Base-by-base conservation (phyloP, 2,113 vertebrate genomes). In the Scomber colias region DNA sequence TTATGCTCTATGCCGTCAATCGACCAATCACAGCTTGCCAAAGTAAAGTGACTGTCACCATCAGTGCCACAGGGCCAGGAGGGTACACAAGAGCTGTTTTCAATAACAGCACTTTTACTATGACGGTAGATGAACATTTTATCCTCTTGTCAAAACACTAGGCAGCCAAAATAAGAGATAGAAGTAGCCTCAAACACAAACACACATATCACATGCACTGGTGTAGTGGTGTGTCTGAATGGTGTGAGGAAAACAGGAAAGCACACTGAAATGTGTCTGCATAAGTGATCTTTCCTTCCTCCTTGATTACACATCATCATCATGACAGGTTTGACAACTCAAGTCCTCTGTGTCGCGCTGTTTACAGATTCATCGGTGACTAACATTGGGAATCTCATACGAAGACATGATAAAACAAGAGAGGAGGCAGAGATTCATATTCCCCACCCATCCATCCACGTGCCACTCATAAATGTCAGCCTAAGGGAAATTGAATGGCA, bases 391-490 rank as follows among this genome's bases (percentile, higher is more conserved):
- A 77, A 61, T 15, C 78, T 72, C 44, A 17, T 45, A 67, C 16
- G 5, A 60, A 88, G 24, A 78, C 75, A 60, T 65, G 49, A 81
- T 77, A 35, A 83, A 87, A 86, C 53, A 51, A 50, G 82, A 61
- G 44, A 21, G 64, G 60, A 76, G 75, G 79, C 48, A 48, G 50
- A 31, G 59, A 77, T 75, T 79, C 11, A 24, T 81, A 80, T 71
- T 59, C 21, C 73, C 40, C 62, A 17, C 60, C 81, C 75, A 90
- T 90, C 79, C 85, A 85, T 91, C 88, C 82, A 79, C 16, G 3
- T 35, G 2, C 40, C 4, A 46, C 84, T 84, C 86, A 86, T 93
- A 90, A 93, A 88, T 89, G 89, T 90, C 90, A 87, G 61, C 66
- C 77, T 48, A 46, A 50, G 65, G 80, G 85, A 87, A 91, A 89